Base-by-base conservation (phyloP, 2,797 vertebrate genomes). In the Hapalemur alaotrensis region DNA sequence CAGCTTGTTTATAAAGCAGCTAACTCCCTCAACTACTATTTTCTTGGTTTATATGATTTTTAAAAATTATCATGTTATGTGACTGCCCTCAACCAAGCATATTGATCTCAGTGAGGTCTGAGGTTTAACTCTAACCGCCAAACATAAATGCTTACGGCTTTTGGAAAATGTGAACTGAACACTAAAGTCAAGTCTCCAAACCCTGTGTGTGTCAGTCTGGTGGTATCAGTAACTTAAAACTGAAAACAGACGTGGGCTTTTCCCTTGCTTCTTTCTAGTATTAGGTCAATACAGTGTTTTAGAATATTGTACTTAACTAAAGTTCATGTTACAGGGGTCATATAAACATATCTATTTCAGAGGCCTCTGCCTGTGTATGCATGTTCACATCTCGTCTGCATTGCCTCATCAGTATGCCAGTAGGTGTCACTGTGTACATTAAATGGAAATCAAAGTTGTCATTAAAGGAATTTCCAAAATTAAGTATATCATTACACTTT, bases 351-450 rank as follows among this genome's bases (percentile, higher is more conserved):
- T 0, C 23, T 82, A 0, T 43, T 46, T 86, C 72, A 15, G n/a
- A 93, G 72, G 20, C 14, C 30, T 76, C 72, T 69, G 41, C 69
- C 79, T 23, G 0, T 25, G 38, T 2, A 2, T 84, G 38, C 50
- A 50, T 94, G 79, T 88, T 70, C n/a, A 8, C 1, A 38, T 59
- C 96, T 1, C 52, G 96, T 86, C 84, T 97, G 81, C 46, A 32
- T 48, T 87, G 76, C 63, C 59, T 93, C 25, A 41, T 89, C 78
- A 82, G 38, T 48, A 48, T 83, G 97, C 98, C 98, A 98, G 98
- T 97, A 99, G 98, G 98, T 98, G 98, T 98, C 98, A 98, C 98
- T 98, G 96, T 98, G 23, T 94, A 78, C 98, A 98, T 97, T 98
- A 96, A 98, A 85, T 98, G 98, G 96, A 97, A 96, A 96, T 95